A percentile compares a stretch with the other conserved stretches of the same genome.
These are phyloP conservation scores for Dromiciops gliroides DNA, from an alignment of 2,113 vertebrate species.

Conservation along the genomic window DNA sequence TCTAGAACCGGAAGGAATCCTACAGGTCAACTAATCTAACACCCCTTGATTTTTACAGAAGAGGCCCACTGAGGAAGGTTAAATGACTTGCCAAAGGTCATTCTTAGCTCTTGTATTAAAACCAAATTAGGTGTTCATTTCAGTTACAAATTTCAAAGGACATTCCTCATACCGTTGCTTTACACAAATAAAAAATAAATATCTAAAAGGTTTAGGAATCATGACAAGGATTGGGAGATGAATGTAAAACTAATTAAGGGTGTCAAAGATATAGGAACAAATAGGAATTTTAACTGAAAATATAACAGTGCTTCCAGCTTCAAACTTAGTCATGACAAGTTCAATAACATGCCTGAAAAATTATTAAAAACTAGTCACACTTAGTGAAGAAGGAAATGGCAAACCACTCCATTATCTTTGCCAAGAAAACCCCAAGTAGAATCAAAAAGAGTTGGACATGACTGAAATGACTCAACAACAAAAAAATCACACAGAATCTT, in stretches of 20 bases:
- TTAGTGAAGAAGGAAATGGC: background rate
- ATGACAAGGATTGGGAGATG: background rate
- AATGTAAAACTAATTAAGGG: background rate
- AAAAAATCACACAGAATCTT: background rate
- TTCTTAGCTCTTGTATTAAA: background rate
- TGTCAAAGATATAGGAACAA: background rate
- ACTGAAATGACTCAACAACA: background rate
- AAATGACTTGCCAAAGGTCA: background rate
- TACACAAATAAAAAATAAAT: background rate
- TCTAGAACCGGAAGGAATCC: background rate
- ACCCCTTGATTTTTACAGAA: background rate
- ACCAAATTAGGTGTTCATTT: background rate
- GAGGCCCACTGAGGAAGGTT: background rate
- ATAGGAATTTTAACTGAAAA: background rate
- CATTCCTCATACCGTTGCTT: background rate
- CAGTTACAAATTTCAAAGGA: background rate
- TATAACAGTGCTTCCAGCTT: background rate
- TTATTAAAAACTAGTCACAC: background rate
- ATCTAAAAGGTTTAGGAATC: background rate
- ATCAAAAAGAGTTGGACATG: background rate
- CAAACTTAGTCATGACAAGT: background rate
- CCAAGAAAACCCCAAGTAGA: background rate
- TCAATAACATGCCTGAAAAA: background rate
- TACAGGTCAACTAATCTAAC: background rate
- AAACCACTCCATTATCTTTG: background rate